A percentile compares a stretch with the other conserved stretches of the same genome.
phyloP scores from a whole-genome alignment of 1,140 invertebrate species.

The Aphelenchoides fujianensis region DNA sequence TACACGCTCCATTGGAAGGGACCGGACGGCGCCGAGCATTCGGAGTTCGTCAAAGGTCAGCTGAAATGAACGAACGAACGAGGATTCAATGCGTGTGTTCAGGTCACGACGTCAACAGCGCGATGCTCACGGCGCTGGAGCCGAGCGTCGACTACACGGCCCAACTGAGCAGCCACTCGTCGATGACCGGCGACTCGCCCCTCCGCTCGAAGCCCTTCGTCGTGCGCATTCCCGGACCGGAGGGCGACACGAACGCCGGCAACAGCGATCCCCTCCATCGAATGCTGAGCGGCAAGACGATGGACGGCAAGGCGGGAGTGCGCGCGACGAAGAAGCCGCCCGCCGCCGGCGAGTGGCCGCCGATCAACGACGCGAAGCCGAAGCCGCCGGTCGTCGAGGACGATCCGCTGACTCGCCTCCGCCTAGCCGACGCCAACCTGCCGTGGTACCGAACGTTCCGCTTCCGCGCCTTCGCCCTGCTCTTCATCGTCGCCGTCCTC shows the following conservation, averaged over 20 bases:
- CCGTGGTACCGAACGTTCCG: neutral
- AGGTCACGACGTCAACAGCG: constrained; percentile 14
- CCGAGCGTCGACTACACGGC: neutral
- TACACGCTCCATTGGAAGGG: constrained; percentile 9
- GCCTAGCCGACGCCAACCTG: neutral
- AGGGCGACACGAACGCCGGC: neutral
- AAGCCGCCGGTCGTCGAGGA: neutral
- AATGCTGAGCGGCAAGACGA: neutral
- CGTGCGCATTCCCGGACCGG: constrained; percentile 2
- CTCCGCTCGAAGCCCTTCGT: neutral
- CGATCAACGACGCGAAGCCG: neutral
- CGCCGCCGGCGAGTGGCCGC: neutral
- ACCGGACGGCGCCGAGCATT: neutral
- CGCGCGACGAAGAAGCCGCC: neutral
- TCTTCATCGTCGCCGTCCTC: neutral
- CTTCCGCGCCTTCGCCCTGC: neutral
- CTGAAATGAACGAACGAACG: neutral
- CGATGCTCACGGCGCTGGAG: neutral
- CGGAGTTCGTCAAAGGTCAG: neutral
- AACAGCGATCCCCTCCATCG: neutral
- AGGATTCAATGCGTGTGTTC: neutral
- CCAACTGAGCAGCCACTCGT: constrained; percentile 11
- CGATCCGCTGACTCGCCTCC: too few species aligned
- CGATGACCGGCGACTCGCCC: constrained; percentile 11
- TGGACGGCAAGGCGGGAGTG: neutral